Evolutionary conservation across 2,888 invertebrate species (phyloP), one percentile per base, ranked within the genome.

Genomic region (Crepidodera aurea): DNA sequence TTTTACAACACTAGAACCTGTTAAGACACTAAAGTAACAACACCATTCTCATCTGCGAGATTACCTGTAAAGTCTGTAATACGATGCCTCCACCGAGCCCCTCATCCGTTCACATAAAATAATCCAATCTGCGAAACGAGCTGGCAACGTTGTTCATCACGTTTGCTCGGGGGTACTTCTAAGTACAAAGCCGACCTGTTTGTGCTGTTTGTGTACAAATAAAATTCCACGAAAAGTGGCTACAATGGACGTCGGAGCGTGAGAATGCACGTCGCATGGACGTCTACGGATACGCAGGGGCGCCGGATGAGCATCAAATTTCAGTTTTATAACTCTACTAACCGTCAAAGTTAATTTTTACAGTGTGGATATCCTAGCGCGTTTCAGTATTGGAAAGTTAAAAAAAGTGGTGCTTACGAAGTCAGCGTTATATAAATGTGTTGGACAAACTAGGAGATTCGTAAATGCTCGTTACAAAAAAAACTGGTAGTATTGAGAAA

Each of bases 211-310:
- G 29, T 48, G 12, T 6, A 27, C 48, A 48, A 48, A 48, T 48
- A 48, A 48, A 48, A 48, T 56, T 48, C 55, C 46, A 44, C 13
- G 44, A 56, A 44, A 29, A 46, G 46, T 29, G 46, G 19, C 55
- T 56, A 56, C 34, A 56, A 54, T 54, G 40, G 40, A 54, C 25
- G 42, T 29, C 29, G 27, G 15, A 54, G 27, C 54, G 54, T 54
- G 54, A 40, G 54, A 54, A 42, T 42, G 18, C 32, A 29, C 42
- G 27, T 29, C 48, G 27, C 48, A 27, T 29, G 25, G 48, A 27
- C 29, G 12, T 44, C 22, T 22, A 16, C 44, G 5, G 15, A 44
- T 44, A 8, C n/a, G 12, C 44, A 44, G 44, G 7, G 22, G 44
- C 44, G 44, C 12, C 42, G 39, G 34, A 34, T 34, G 2, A 34